These are phyloP conservation scores for Ruditapes philippinarum DNA, from an alignment of 1,140 invertebrate species.

Conservation along the genomic window DNA sequence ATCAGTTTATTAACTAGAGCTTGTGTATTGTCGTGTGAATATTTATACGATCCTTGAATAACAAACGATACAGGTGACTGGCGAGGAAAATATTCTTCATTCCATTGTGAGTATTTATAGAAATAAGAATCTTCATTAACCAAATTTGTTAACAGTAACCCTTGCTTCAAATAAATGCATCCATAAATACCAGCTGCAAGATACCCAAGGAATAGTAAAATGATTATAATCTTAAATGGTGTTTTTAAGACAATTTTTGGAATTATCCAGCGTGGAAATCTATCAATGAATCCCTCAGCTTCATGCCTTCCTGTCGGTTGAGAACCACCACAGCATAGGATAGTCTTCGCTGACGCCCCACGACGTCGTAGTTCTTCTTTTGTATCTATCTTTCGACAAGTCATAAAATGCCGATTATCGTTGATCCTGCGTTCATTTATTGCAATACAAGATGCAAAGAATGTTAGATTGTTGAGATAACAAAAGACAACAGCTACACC, in stretches of 20 bases:
- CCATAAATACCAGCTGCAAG: slow-evolving; percentile 95
- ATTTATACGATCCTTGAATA: slow-evolving; percentile 18
- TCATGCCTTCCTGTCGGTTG: slow-evolving; percentile 21
- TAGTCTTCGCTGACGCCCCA: not conserved
- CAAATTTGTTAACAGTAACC: slow-evolving; percentile 90
- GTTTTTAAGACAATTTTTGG: slow-evolving; percentile 58
- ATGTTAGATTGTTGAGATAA: slow-evolving; percentile 61
- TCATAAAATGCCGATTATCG: slow-evolving; percentile 57
- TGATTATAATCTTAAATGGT: slow-evolving; percentile 90
- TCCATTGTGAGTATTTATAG: slow-evolving; percentile 46
- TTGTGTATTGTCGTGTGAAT: slow-evolving; percentile 27
- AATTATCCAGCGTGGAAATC: slow-evolving; percentile 44
- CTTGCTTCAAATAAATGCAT: slow-evolving; percentile 93
- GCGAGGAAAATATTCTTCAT: slow-evolving; percentile 51
- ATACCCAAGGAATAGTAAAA: slow-evolving; percentile 94
- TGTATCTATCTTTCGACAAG: slow-evolving; percentile 25
- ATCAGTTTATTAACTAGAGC: slow-evolving; percentile 36
- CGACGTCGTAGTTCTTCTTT: not conserved
- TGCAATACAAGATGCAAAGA: slow-evolving; percentile 64
- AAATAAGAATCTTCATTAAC: slow-evolving; percentile 83
- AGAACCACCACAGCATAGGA: slow-evolving; percentile 27
- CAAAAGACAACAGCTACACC: slow-evolving; percentile 68
- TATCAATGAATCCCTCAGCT: slow-evolving; percentile 55
- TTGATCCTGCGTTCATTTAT: slow-evolving; percentile 57
- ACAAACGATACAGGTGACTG: slow-evolving; percentile 54